A percentile compares a stretch with the other conserved stretches of the same genome.
These are phyloP conservation scores for Polyergus mexicanus DNA, from an alignment of 1,140 invertebrate genomes.

Conservation along the genomic window DNA sequence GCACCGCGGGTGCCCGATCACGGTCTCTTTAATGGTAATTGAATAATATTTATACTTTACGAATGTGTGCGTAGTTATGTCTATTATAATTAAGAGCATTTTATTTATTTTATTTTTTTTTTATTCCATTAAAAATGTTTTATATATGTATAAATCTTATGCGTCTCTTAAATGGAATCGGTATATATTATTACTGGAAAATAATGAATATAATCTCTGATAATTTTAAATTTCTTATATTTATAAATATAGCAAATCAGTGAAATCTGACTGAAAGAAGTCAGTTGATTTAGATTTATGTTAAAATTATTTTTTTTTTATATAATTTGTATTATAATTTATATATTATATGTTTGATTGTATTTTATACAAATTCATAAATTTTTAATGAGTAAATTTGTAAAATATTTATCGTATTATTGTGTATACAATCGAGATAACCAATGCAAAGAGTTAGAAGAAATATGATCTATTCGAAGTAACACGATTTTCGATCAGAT, in stretches of 20 bases:
- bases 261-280: too few species aligned
- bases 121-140: neutral
- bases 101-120: neutral
- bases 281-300: neutral
- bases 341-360: neutral
- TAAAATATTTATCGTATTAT: neutral
- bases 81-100: neutral
- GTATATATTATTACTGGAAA: too few species aligned
- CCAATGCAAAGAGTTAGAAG: neutral
- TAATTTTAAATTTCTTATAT: too few species aligned
- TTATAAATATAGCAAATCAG: too few species aligned
- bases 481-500: slow-evolving; percentile 34
- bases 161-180: too few species aligned
- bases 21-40: neutral
- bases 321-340: neutral
- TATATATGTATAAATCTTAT: neutral
- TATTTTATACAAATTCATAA: neutral
- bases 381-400: neutral
- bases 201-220: too few species aligned
- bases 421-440: slow-evolving; percentile 18
- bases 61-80: neutral
- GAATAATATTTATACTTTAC: slow-evolving; percentile 15
- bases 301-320: neutral
- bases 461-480: slow-evolving; percentile 45
- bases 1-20: slow-evolving; percentile 42